These are phyloP conservation scores for Falco novaeseelandiae DNA, from an alignment of 2,797 vertebrate species.

Conservation along the genomic window DNA sequence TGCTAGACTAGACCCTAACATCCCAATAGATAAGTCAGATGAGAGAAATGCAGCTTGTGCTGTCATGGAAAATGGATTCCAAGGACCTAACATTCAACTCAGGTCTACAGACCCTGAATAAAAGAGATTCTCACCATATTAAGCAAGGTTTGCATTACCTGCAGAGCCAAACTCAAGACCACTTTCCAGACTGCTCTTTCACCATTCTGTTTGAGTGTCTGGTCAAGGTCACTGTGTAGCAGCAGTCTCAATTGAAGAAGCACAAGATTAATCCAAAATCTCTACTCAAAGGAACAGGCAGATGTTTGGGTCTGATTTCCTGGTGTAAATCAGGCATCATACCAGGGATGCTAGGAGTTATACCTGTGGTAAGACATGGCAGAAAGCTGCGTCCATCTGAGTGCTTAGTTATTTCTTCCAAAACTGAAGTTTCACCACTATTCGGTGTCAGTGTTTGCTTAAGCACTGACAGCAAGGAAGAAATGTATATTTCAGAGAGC, in stretches of 20 bases:
- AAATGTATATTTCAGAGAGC: neutral
- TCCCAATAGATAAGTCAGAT: neutral
- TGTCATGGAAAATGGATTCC: neutral
- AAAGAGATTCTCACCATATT: neutral
- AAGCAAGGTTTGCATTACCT: neutral
- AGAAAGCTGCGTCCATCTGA: neutral
- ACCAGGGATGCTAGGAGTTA: neutral
- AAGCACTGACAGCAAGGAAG: neutral
- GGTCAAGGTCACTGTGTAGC: neutral
- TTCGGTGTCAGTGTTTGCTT: neutral
- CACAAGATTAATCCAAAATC: neutral
- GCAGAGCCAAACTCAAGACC: neutral
- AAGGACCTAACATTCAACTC: neutral
- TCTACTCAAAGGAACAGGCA: neutral
- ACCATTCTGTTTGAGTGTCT: neutral
- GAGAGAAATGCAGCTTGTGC: neutral
- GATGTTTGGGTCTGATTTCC: neutral
- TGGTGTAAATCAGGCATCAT: neutral
- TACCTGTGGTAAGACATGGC: neutral
- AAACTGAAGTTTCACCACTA: neutral
- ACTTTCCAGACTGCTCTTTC: neutral
- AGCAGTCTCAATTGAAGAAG: neutral
- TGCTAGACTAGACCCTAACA: neutral
- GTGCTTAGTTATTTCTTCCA: neutral
- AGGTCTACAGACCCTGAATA: neutral